Conservation (phyloP, 2,797 vertebrate genomes). For the Danio albolineatus region DNA sequence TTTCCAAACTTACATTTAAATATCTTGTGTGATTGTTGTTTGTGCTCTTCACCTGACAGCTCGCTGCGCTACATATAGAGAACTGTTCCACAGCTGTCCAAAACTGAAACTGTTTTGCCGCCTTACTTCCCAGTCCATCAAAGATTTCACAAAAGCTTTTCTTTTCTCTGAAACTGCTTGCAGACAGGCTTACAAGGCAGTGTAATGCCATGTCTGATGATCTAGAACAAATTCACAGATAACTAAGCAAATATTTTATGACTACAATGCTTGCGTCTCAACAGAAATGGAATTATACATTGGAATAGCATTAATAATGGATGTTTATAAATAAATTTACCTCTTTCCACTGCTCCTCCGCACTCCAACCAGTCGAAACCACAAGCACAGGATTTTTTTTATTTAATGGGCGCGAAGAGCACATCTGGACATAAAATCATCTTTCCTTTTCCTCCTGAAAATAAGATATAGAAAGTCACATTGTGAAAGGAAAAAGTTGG, state of each 20-base stretch:
- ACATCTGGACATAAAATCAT: neutral
- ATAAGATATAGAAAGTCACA: neutral
- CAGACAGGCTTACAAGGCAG: conserved; percentile 1
- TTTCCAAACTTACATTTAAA: neutral
- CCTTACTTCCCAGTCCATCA: neutral
- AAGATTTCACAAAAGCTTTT: neutral
- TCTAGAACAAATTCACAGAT: conserved; percentile 4
- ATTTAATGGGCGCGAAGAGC: neutral
- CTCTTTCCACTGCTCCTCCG: neutral
- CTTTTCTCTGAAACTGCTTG: neutral
- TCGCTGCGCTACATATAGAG: neutral
- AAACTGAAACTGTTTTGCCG: neutral
- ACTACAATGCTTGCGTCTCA: neutral
- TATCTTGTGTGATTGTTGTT: neutral
- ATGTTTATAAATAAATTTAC: conserved; percentile 34
- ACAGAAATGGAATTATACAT: conserved; percentile 17
- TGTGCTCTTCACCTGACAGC: neutral
- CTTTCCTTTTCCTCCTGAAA: neutral
- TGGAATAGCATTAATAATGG: neutral
- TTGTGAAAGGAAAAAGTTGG: neutral
- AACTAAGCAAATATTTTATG: conserved; percentile 19
- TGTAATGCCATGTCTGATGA: neutral
- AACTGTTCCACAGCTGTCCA: neutral
- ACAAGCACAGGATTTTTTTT: neutral
- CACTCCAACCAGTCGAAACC: neutral